Evolutionary conservation across 2,113 vertebrate species (phyloP).

Genomic region (Onychostoma macrolepis): DNA sequence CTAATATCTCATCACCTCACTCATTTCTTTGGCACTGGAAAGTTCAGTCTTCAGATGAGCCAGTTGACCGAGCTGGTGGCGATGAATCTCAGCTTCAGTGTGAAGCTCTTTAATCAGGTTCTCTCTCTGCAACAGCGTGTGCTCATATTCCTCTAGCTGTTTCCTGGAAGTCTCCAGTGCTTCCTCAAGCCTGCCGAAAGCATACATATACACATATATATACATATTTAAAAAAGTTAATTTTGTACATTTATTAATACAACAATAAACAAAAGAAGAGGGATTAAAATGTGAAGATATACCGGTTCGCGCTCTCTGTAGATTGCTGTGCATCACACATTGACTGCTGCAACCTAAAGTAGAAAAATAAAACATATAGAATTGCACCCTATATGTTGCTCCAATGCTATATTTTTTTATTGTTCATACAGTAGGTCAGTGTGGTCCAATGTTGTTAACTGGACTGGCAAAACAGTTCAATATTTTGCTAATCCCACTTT

Average conservation of each 20-base stretch:
- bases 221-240: too few species aligned
- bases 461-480: too few species aligned
- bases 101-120: constrained; percentile 61
- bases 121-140: constrained; percentile 62
- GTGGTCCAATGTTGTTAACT: too few species aligned
- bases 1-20: constrained; percentile 76
- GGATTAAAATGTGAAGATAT: constrained; percentile 34
- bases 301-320: constrained; percentile 66
- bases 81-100: constrained; percentile 67
- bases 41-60: constrained; percentile 73
- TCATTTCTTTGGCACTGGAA: constrained; percentile 71
- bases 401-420: too few species aligned
- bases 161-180: constrained; percentile 63
- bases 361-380: not conserved
- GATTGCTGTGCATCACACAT: constrained; percentile 67
- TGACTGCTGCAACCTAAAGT: constrained; percentile 71
- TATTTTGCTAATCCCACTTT: not conserved
- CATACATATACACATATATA: not conserved
- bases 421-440: too few species aligned
- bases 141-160: constrained; percentile 57
- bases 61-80: constrained; percentile 69
- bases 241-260: not conserved
- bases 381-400: not conserved
- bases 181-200: constrained; percentile 62
- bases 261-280: not conserved